Evolutionary conservation across 92 coral and sea anemone genomes (phyloP), one percentile per base, ranked within the genome.

Genomic region (Epizoanthus stellaris): DNA sequence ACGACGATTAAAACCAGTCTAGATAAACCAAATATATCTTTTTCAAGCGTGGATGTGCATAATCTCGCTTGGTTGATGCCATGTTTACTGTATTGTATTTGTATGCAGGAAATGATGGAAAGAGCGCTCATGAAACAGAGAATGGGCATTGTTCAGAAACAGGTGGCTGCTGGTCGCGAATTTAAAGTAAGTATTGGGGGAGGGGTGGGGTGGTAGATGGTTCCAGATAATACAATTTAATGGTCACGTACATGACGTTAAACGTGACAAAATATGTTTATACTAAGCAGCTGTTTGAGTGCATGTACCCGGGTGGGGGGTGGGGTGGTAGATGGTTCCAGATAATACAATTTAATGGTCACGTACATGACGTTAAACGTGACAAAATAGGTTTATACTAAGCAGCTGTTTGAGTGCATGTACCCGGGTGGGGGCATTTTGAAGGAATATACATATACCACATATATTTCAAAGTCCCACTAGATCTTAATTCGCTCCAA

Each of bases 81-180:
- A 49, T 3, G 2, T 11, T 45, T 52, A 21, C 16, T 69, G 56
- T 70, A 11, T 38, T 30, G 36, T 30, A 30, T 57, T 20, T 72
- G 57, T 58, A 43, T 42, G 12, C 59, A 95, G 98, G 99, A 97
- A 76, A 97, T 97, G 90, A 97, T 97, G 97, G 98, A 94, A 40
- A 82, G 90, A 39, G 94, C 99, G 3, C 87, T 97, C 17, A 69
- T 92, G 91, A 94, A 94, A 47, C 99, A 97, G 61, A 88, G 95
- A 82, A 95, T 94, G 60, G 96, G 94, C 11, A 97, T 97, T 73
- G 98, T 97, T 23, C 99, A 95, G 89, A 97, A 93, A 75, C 99
- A 97, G 67, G 95, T 97, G 17, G 99, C 99, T 25, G 99, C 94
- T 53, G 99, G 99, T 30, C 75, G 99, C 70, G 99, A 97, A 77